Percentiles rank a stretch among this genome's conserved stretches.
Conservation (phyloP, 2,888 invertebrate species). For the Cerastis rubricosa region DNA sequence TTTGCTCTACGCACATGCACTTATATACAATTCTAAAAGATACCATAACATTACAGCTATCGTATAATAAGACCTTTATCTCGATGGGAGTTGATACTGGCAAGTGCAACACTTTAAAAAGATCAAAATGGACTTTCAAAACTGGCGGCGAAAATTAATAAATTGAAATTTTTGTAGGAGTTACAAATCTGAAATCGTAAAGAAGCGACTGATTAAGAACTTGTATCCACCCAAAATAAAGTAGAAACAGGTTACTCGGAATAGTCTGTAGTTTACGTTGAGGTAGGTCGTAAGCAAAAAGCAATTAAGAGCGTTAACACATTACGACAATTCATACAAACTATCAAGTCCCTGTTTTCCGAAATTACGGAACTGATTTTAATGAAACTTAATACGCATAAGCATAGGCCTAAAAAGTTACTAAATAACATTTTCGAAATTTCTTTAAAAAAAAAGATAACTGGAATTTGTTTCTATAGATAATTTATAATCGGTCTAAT, state of each 20-base stretch:
- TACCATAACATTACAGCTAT: slow-evolving; percentile 49
- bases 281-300: slow-evolving; percentile 3
- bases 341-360: too few species aligned
- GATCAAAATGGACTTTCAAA: slow-evolving; percentile 9
- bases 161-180: not conserved
- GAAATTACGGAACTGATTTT: too few species aligned
- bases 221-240: not conserved
- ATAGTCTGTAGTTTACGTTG: not conserved
- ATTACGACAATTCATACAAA: too few species aligned
- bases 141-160: not conserved
- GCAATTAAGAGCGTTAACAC: too few species aligned
- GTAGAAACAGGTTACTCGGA: not conserved
- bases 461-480: too few species aligned
- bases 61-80: slow-evolving; percentile 48
- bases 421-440: too few species aligned
- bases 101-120: slow-evolving; percentile 23
- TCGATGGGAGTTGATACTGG: slow-evolving; percentile 22
- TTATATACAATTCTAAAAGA: slow-evolving; percentile 30
- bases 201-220: not conserved
- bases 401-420: too few species aligned
- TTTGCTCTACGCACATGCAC: not conserved
- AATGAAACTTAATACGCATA: too few species aligned
- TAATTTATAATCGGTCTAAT: too few species aligned
- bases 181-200: not conserved
- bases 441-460: too few species aligned